Conservation (phyloP, 2,113 vertebrate species). For the Catharus bicknelli region DNA sequence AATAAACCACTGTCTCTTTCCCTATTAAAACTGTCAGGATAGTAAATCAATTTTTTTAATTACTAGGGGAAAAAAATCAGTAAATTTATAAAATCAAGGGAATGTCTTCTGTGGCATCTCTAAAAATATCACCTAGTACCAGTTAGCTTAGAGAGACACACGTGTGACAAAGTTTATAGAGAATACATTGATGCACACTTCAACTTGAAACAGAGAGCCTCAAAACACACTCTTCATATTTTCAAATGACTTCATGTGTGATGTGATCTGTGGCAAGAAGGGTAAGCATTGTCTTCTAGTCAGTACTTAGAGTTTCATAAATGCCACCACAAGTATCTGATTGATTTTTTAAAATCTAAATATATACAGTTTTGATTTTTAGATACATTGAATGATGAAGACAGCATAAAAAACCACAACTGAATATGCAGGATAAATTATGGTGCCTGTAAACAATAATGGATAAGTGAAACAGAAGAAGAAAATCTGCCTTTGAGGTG, state of each 20-base stretch:
- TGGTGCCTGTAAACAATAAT: neutral
- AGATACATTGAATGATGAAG: neutral
- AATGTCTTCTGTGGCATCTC: constrained; percentile 12
- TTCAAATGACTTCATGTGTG: neutral
- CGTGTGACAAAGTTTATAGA: constrained; percentile 30
- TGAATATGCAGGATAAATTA: neutral
- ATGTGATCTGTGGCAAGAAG: neutral
- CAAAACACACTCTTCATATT: neutral
- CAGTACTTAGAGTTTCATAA: neutral
- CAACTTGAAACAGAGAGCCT: neutral
- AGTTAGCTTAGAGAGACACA: constrained; percentile 32
- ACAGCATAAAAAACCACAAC: neutral
- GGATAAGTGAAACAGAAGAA: constrained; percentile 17
- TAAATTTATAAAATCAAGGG: constrained; percentile 35
- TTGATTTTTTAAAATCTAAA: neutral
- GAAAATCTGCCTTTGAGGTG: constrained; percentile 23
- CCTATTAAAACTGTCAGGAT: constrained; percentile 59
- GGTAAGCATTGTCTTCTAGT: neutral
- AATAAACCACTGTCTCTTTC: constrained; percentile 51
- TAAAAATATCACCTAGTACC: constrained; percentile 42
- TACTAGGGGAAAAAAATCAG: neutral
- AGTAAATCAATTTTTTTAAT: constrained; percentile 68
- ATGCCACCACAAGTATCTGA: neutral
- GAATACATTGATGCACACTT: neutral
- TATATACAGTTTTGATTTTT: neutral